Evolutionary conservation across 2,113 vertebrate genomes (phyloP).

Genomic region (Rhea americana): DNA sequence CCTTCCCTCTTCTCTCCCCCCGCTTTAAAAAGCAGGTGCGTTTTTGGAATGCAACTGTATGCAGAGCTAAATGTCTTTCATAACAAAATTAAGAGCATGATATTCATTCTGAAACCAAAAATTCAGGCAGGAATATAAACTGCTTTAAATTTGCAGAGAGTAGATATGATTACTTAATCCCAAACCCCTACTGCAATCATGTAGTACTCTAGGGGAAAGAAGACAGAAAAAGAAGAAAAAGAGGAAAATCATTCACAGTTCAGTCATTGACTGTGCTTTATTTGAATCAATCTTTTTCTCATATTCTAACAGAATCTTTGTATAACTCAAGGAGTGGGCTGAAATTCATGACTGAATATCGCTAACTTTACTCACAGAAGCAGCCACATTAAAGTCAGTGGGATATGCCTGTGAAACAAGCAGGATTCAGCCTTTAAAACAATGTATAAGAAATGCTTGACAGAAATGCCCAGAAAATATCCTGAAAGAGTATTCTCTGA

Average conservation of each 20-base stretch:
- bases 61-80: constrained; percentile 22
- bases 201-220: not conserved
- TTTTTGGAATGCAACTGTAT: constrained; percentile 41
- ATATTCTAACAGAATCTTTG: not conserved
- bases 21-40: constrained; percentile 20
- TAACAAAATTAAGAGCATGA: constrained; percentile 10
- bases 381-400: not conserved
- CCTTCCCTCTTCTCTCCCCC: not conserved
- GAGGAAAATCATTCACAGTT: not conserved
- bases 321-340: not conserved
- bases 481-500: not conserved
- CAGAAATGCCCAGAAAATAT: not conserved
- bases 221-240: not conserved
- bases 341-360: not conserved
- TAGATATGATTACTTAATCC: not conserved
- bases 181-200: not conserved
- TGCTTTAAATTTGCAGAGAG: constrained; percentile 32
- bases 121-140: not conserved
- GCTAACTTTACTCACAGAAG: not conserved
- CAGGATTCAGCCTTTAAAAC: not conserved
- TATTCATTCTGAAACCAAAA: constrained; percentile 12
- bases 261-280: not conserved
- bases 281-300: not conserved
- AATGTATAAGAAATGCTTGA: not conserved
- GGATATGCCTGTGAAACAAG: not conserved